Conservation (phyloP, 2,888 invertebrate species). For the Pollenia angustigena region DNA sequence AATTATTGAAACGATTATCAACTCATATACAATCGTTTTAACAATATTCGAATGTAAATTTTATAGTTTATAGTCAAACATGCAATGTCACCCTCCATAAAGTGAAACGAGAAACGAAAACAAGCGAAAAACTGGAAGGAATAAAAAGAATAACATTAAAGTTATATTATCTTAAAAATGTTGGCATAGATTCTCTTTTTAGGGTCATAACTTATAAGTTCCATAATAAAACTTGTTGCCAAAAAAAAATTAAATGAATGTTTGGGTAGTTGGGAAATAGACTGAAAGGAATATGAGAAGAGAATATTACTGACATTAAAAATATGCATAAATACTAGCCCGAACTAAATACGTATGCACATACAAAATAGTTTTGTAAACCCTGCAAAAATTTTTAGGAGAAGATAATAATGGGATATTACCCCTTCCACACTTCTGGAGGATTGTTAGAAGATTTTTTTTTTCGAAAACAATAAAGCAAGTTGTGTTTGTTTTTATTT, state of each 20-base stretch:
- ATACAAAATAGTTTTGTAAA: no score
- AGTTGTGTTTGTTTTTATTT: no score
- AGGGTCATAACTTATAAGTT: constrained; percentile 68
- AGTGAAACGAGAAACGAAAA: background rate
- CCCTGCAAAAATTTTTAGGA: no score
- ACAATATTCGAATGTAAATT: constrained; percentile 42
- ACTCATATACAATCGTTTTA: constrained; percentile 58
- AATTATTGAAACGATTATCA: constrained; percentile 65
- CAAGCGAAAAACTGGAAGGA: constrained; percentile 3
- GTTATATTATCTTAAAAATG: constrained; percentile 58
- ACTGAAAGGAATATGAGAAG: constrained; percentile 53
- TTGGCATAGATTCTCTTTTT: constrained; percentile 62
- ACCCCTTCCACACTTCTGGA: no score
- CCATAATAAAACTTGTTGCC: constrained; percentile 72
- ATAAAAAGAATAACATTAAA: constrained; percentile 15
- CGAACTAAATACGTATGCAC: background rate
- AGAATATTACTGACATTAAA: constrained; percentile 42
- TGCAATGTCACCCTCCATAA: background rate
- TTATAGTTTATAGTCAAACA: constrained; percentile 21
- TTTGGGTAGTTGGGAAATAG: constrained; percentile 27
- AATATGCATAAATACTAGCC: constrained; percentile 10
- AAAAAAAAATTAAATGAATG: constrained; percentile 55
- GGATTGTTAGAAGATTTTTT: no score
- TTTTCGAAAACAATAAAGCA: no score
- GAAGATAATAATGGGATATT: no score